Conservation (phyloP, 2,888 invertebrate species). For the Epiblema foenella region DNA sequence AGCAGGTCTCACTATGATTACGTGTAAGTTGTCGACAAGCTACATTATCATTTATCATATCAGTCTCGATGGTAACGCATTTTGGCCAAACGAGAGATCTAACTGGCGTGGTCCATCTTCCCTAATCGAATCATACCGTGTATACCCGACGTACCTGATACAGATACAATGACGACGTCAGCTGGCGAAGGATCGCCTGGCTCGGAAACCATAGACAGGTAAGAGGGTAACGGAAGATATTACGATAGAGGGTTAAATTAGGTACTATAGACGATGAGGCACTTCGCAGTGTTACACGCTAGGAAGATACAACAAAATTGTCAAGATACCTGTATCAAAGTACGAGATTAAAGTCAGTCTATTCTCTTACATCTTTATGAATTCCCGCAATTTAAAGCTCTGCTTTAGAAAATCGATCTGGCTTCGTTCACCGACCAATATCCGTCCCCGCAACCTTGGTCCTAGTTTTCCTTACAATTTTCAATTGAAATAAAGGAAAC, state of each 20-base stretch:
- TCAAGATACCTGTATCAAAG: slow-evolving; percentile 79
- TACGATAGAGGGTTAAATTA: slow-evolving; percentile 45
- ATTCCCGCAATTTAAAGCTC: slow-evolving; percentile 79
- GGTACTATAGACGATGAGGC: slow-evolving; percentile 39
- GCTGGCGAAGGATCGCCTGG: not conserved
- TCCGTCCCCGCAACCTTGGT: slow-evolving; percentile 73
- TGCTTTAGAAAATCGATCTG: slow-evolving; percentile 70
- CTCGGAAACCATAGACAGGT: slow-evolving; percentile 43
- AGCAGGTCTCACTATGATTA: slow-evolving; percentile 80
- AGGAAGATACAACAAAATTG: slow-evolving; percentile 63
- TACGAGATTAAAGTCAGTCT: slow-evolving; percentile 82
- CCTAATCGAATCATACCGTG: slow-evolving; percentile 62
- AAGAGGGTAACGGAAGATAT: slow-evolving; percentile 42
- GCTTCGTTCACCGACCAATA: slow-evolving; percentile 60
- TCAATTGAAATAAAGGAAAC: slow-evolving; percentile 48
- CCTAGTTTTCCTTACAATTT: slow-evolving; percentile 57
- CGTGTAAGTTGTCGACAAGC: slow-evolving; percentile 74
- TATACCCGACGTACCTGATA: slow-evolving; percentile 66
- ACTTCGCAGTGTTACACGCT: slow-evolving; percentile 41
- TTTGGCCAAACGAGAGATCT: slow-evolving; percentile 83
- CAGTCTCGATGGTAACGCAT: slow-evolving; percentile 83
- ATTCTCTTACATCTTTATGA: slow-evolving; percentile 73
- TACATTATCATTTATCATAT: slow-evolving; percentile 83
- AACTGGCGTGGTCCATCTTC: slow-evolving; percentile 68
- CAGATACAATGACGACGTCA: slow-evolving; percentile 71